These are phyloP conservation scores for Drosophila sproati DNA, from an alignment of 1,140 invertebrate species.

Conservation along the genomic window DNA sequence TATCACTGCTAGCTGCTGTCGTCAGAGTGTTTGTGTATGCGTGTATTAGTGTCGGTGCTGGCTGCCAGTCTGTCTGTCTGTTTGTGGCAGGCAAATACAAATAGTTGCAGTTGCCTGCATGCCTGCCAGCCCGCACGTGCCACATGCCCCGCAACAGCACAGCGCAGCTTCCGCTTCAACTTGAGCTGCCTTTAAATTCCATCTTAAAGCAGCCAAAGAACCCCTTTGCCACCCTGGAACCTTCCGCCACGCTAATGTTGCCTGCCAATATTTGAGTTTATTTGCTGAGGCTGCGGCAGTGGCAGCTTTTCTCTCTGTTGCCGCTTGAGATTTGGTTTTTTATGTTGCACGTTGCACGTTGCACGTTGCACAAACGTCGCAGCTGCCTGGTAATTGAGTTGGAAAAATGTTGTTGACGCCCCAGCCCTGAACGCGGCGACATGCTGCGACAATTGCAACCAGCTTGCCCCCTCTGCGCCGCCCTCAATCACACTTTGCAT, in stretches of 20 bases:
- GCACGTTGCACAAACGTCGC: slow-evolving; percentile 65
- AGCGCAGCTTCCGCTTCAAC: slow-evolving; percentile 1
- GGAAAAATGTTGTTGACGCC: slow-evolving; percentile 82
- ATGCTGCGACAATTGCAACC: slow-evolving; percentile 74
- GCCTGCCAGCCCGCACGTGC: slow-evolving; percentile 38
- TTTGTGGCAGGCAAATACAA: slow-evolving; percentile 75
- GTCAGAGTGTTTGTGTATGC: slow-evolving; percentile 25
- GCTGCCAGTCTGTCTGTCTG: slow-evolving; percentile 45
- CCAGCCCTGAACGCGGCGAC: slow-evolving; percentile 47
- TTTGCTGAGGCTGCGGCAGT: slow-evolving; percentile 36
- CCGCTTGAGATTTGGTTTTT: slow-evolving; percentile 69
- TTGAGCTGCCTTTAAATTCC: slow-evolving; percentile 21
- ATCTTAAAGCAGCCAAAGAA: slow-evolving; percentile 16
- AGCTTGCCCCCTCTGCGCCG: background rate
- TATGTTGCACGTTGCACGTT: slow-evolving; percentile 18
- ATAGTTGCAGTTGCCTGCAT: slow-evolving; percentile 31
- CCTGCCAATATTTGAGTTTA: slow-evolving; percentile 64
- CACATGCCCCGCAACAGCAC: slow-evolving; percentile 1
- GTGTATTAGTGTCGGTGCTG: slow-evolving; percentile 11
- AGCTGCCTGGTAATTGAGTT: slow-evolving; percentile 76
- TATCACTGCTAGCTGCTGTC: slow-evolving; percentile 71
- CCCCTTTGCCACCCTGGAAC: background rate
- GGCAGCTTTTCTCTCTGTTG: slow-evolving; percentile 12
- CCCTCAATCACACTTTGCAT: slow-evolving; percentile 57
- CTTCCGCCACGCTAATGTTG: slow-evolving; percentile 14